Base-by-base conservation (phyloP, 2,888 invertebrate genomes). In the Eupithecia tripunctaria region DNA sequence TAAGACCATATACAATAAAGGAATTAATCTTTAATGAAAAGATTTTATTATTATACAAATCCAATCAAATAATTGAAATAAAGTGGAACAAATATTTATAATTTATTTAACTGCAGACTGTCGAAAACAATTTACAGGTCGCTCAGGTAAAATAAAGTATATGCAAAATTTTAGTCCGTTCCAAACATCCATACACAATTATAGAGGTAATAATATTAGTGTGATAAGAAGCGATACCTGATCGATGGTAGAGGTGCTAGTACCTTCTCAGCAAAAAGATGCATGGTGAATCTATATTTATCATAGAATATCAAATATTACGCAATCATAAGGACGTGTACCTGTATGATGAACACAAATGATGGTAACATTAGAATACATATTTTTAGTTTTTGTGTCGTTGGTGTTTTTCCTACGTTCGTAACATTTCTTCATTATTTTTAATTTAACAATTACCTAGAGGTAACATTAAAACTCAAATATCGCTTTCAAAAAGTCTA, bases 401-500 rank as follows among this genome's bases (percentile, higher is more conserved):
- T 56, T 21, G 12, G 21, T 51, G 25, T 56, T 56, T 51, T 56
- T 56, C 14, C 12, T 21, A 25, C 51, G 2, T 51, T 25, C 21
- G 51, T 51, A 25, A 56, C 1, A 14, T 56, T 25, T 56, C 25
- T 25, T 68, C 41, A 69, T 69, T 69, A 63, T 69, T 63, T 63
- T 63, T 63, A 63, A 69, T 63, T 69, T 47, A n/a, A 51, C 14
- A 47, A 62, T 62, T 36, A 63, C 62, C 43, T 25, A 25, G 56
- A 56, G 51, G 27, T 25, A 60, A 6, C 18, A 29, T 60, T 29
- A 29, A 29, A 29, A 60, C 27, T 47, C 18, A 36, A 29, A 69
- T 68, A 51, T 56, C 41, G 27, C 65, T 59, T 64, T 29, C n/a
- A n/a, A 63, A 69, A 56, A 38, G 63, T 70, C 29, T 68, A 59